Evolutionary conservation across 2,888 invertebrate genomes (phyloP).

Genomic region (Tigriopus californicus): DNA sequence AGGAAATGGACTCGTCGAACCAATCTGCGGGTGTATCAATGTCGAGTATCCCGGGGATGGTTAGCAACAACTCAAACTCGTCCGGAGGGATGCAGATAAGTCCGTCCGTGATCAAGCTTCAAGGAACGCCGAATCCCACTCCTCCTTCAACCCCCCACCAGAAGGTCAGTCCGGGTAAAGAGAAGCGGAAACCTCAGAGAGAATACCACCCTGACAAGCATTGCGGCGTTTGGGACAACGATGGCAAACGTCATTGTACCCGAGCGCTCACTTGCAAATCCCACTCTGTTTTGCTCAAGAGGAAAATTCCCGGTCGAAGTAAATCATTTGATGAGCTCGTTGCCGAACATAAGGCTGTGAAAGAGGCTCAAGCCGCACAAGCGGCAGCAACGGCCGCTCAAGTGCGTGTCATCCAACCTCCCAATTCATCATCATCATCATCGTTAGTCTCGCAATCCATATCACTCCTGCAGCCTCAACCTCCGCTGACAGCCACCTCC

Average conservation of each 20-base stretch:
- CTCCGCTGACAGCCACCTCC: not conserved
- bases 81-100: too few relatives aligned
- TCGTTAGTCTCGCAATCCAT: not conserved
- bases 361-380: conserved; percentile 29
- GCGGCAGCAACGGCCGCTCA: not conserved
- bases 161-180: not conserved
- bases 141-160: not conserved
- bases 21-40: not conserved
- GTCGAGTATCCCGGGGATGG: not conserved
- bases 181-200: conserved; percentile 26
- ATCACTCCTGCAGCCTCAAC: not conserved
- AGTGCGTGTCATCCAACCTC: not conserved
- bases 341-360: conserved; percentile 48
- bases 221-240: conserved; percentile 49
- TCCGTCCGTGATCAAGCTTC: too few relatives aligned
- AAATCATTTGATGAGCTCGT: conserved; percentile 55
- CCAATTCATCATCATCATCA: not conserved
- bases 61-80: too few relatives aligned
- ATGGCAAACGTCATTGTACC: conserved; percentile 51
- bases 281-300: conserved; percentile 44
- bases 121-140: too few relatives aligned
- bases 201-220: conserved; percentile 66
- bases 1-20: not conserved
- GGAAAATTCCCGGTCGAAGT: conserved; percentile 47
- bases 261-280: conserved; percentile 48